phyloP scores from a whole-genome alignment of 2,797 vertebrate genomes.

The Halcyon badia region DNA sequence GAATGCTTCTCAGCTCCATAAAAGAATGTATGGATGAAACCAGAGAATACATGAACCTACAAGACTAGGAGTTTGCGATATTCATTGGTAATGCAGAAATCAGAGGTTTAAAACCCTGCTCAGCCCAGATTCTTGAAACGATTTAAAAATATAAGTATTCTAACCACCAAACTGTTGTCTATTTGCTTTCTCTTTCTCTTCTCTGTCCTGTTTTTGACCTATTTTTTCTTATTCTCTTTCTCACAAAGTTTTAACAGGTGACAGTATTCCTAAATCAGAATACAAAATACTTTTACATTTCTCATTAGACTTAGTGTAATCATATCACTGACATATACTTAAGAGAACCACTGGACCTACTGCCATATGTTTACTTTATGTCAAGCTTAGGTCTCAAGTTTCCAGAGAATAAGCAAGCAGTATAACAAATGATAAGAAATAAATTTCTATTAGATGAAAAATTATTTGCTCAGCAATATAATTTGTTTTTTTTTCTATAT shows the following conservation, averaged over 20 bases:
- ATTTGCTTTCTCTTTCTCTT: neutral
- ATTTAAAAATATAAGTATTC: neutral
- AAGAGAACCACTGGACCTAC: neutral
- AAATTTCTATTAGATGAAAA: neutral
- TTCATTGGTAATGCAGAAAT: neutral
- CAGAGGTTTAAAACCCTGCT: neutral
- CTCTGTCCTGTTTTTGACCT: neutral
- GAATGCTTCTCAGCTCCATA: neutral
- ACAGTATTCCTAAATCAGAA: neutral
- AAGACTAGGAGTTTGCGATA: neutral
- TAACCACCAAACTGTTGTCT: neutral
- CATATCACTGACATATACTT: neutral
- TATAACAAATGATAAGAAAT: neutral
- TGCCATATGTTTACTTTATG: neutral
- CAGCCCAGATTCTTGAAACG: neutral
- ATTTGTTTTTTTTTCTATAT: neutral
- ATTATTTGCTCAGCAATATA: neutral
- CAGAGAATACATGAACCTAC: neutral
- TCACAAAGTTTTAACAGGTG: neutral
- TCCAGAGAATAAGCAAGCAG: neutral
- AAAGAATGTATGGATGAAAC: neutral
- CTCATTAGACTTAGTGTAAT: neutral
- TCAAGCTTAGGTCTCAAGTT: neutral
- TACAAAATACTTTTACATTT: neutral
- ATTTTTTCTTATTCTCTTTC: neutral